phyloP scores from a whole-genome alignment of 2,888 invertebrate species.

The Helobdella robusta region DNA sequence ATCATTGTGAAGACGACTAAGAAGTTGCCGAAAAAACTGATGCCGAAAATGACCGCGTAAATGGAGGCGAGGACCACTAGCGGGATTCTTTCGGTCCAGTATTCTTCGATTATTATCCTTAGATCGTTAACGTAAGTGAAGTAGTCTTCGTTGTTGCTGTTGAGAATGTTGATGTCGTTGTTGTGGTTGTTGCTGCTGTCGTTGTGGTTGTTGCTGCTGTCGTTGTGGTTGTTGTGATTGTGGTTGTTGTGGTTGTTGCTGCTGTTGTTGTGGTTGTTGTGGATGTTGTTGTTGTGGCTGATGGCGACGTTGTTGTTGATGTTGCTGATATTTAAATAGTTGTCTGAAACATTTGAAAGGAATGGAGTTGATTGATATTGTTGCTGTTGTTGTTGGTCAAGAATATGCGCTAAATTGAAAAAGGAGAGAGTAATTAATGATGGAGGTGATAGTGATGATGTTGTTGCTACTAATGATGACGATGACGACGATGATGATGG shows the following conservation, averaged over 20 bases:
- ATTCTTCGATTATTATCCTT: neutral
- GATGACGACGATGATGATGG: neutral
- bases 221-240: neutral
- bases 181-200: neutral
- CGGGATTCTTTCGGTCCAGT: slow-evolving; percentile 30
- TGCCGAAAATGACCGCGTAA: slow-evolving; percentile 43
- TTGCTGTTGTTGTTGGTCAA: too few relatives aligned
- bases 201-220: neutral
- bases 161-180: neutral
- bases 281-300: too few relatives aligned
- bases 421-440: too few relatives aligned
- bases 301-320: too few relatives aligned
- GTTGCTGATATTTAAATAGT: too few relatives aligned
- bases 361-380: too few relatives aligned
- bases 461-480: neutral
- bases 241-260: neutral
- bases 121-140: slow-evolving; percentile 21
- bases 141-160: slow-evolving; percentile 5
- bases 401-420: too few relatives aligned
- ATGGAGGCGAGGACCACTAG: slow-evolving; percentile 38
- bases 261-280: neutral
- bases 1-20: slow-evolving; percentile 51
- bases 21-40: slow-evolving; percentile 52
- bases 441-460: slow-evolving; percentile 13
- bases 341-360: too few relatives aligned